phyloP scores from a whole-genome alignment of 1,140 invertebrate species.

The Littorina saxatilis region DNA sequence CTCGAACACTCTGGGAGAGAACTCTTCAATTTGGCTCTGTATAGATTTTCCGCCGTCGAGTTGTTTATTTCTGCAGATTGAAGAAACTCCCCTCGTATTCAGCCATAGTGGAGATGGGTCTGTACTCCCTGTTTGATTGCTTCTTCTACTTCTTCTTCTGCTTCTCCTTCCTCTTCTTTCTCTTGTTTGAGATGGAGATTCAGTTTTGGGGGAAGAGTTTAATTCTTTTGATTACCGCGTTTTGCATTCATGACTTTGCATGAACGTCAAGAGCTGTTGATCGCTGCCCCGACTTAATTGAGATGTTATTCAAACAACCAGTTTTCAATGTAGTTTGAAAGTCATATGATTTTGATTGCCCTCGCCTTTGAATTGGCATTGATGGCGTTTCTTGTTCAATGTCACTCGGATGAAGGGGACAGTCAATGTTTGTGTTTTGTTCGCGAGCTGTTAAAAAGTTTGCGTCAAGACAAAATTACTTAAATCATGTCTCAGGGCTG shows the following conservation, averaged over 20 bases:
- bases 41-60: constrained; percentile 12
- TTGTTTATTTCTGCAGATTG: constrained; percentile 33
- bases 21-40: constrained; percentile 21
- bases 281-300: neutral
- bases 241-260: neutral
- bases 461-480: no score
- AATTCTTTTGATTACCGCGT: neutral
- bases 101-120: neutral
- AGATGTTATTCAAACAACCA: constrained; percentile 8
- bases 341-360: no score
- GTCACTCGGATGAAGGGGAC: no score
- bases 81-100: neutral
- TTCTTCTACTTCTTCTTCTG: neutral
- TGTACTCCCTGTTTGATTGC: neutral
- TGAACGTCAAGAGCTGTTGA: neutral
- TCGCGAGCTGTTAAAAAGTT: no score
- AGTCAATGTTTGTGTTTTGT: no score
- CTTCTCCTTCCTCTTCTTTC: neutral
- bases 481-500: no score
- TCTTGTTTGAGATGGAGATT: constrained; percentile 7
- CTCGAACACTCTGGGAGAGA: neutral
- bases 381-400: no score
- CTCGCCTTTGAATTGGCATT: no score
- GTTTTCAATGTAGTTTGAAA: no score
- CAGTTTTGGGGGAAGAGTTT: neutral